Percentiles rank a stretch among this genome's conserved stretches.
Evolutionary conservation across 2,888 invertebrate species (phyloP).

Genomic region (Calameuta pallipes): DNA sequence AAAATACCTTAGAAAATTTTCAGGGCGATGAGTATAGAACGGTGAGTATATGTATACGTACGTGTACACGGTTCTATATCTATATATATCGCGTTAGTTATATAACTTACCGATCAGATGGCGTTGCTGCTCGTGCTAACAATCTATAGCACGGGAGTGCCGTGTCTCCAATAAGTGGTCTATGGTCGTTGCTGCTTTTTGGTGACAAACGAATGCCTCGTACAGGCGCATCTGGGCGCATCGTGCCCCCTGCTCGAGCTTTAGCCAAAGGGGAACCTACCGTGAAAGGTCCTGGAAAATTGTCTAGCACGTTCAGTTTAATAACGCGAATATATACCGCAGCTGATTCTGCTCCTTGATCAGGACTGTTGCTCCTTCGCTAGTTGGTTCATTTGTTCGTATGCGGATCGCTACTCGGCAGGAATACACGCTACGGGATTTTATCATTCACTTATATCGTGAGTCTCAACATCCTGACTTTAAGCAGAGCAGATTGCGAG

Average conservation of each 20-base stretch:
- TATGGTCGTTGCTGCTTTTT: slow-evolving; percentile 7
- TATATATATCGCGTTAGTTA: too few species aligned
- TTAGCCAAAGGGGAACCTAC: neutral
- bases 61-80: too few species aligned
- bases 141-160: too few species aligned
- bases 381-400: neutral
- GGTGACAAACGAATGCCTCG: slow-evolving; percentile 12
- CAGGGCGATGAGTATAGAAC: too few species aligned
- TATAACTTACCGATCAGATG: too few species aligned
- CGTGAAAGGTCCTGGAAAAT: neutral
- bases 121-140: too few species aligned
- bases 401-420: neutral
- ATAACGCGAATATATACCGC: neutral
- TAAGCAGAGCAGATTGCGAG: neutral
- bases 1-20: too few species aligned
- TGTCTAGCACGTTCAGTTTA: neutral
- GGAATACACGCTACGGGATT: neutral
- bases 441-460: neutral
- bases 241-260: neutral
- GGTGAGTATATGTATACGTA: too few species aligned
- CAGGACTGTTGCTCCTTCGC: neutral
- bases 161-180: too few species aligned
- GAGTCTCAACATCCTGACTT: neutral
- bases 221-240: neutral
- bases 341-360: neutral